Conservation (phyloP, 2,113 vertebrate genomes). For the Cyprinodon variegatus region DNA sequence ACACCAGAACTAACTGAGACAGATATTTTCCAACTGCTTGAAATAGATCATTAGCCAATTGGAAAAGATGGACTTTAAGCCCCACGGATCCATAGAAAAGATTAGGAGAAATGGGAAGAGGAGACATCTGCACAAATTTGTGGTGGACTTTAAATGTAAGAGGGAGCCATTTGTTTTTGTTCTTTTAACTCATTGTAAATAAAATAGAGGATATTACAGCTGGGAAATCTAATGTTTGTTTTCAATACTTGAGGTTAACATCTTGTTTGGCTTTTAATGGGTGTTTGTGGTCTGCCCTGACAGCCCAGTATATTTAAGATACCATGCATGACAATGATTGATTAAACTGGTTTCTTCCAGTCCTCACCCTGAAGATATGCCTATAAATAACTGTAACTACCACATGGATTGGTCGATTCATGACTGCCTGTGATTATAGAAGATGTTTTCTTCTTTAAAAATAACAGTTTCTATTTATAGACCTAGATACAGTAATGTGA, state of each 20-base stretch:
- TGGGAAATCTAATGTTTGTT: constrained; percentile 44
- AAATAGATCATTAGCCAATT: constrained; percentile 78
- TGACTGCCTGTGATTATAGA: no score
- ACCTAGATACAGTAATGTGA: no score
- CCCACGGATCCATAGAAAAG: constrained; percentile 57
- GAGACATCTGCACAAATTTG: constrained; percentile 34
- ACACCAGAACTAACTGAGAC: constrained; percentile 72
- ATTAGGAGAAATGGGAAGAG: constrained; percentile 52
- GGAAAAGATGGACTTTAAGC: constrained; percentile 68
- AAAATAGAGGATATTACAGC: constrained; percentile 45
- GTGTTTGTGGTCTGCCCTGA: constrained; percentile 32
- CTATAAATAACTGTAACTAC: constrained; percentile 41
- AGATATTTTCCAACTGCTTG: constrained; percentile 72
- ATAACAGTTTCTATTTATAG: neutral
- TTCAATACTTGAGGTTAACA: constrained; percentile 58
- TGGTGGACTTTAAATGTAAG: constrained; percentile 5
- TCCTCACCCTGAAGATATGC: constrained; percentile 35
- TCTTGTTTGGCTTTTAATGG: constrained; percentile 46
- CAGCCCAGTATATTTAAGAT: constrained; percentile 30
- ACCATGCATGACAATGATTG: constrained; percentile 46
- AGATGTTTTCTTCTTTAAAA: neutral
- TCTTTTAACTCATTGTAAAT: constrained; percentile 18
- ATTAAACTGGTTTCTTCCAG: constrained; percentile 34
- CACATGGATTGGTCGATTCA: neutral
- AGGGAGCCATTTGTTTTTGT: constrained; percentile 23